phyloP scores from a whole-genome alignment of 2,888 invertebrate genomes.

The Lycocerus yunnanus region DNA sequence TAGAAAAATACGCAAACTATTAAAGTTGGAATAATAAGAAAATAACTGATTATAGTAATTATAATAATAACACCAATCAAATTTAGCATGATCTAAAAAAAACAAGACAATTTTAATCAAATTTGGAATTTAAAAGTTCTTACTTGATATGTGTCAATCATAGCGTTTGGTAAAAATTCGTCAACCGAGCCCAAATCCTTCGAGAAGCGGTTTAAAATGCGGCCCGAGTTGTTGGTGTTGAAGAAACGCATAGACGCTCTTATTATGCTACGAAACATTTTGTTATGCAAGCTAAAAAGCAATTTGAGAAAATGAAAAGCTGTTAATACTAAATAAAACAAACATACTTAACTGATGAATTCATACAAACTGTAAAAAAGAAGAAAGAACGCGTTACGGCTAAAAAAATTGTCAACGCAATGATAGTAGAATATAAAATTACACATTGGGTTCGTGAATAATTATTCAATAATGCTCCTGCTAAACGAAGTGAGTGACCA shows the following conservation, averaged over 20 bases:
- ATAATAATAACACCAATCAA: conserved; percentile 78
- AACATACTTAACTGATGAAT: conserved; percentile 58
- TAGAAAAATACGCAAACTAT: conserved; percentile 68
- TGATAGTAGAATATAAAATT: conserved; percentile 54
- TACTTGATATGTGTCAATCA: conserved; percentile 56
- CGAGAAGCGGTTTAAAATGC: conserved; percentile 71
- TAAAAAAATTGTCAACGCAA: conserved; percentile 51
- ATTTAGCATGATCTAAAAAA: conserved; percentile 64
- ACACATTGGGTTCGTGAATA: conserved; percentile 48
- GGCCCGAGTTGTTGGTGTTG: conserved; percentile 73
- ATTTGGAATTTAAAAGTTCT: background rate
- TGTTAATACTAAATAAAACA: background rate
- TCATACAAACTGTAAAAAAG: conserved; percentile 68
- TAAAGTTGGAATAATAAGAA: conserved; percentile 68
- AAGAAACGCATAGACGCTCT: conserved; percentile 73
- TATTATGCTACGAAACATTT: conserved; percentile 74
- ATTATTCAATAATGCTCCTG: conserved; percentile 19
- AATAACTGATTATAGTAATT: conserved; percentile 71
- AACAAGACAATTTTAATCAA: conserved; percentile 1
- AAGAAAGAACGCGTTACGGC: conserved; percentile 55
- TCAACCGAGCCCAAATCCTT: conserved; percentile 69
- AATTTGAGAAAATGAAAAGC: background rate
- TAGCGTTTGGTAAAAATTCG: conserved; percentile 57
- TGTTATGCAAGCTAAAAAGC: conserved; percentile 69
- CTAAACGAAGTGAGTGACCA: background rate